Conservation (phyloP, 1,140 invertebrate species). For the Drosophila truncata region DNA sequence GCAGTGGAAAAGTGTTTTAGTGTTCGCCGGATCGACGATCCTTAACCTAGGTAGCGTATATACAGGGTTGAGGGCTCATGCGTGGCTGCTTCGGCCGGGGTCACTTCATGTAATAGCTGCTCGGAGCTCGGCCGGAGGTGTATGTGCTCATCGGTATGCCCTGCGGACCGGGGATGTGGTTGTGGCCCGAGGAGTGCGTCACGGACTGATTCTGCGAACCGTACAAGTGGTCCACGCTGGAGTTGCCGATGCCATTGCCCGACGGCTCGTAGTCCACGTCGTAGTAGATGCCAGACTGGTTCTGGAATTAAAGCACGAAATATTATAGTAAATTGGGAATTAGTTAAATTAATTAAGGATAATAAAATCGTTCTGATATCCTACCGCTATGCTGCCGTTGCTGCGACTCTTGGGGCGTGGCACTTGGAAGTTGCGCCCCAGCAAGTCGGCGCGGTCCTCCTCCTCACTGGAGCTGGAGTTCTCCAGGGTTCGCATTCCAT, state of each 20-base stretch:
- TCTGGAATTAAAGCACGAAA: constrained; percentile 85
- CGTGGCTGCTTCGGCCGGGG: background rate
- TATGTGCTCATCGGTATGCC: constrained; percentile 90
- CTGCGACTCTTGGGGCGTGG: constrained; percentile 92
- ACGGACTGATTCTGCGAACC: constrained; percentile 80
- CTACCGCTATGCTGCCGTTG: constrained; percentile 89
- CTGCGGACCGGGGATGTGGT: constrained; percentile 87
- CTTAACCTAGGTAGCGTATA: constrained; percentile 59
- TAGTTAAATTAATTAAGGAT: too few species aligned
- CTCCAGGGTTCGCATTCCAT: constrained; percentile 85
- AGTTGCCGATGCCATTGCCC: constrained; percentile 86
- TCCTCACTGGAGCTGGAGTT: constrained; percentile 89
- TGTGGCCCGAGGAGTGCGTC: constrained; percentile 71
- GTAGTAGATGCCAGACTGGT: constrained; percentile 95
- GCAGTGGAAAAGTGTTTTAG: constrained; percentile 79
- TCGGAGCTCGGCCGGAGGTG: constrained; percentile 86
- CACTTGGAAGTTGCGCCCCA: constrained; percentile 89
- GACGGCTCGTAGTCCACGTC: constrained; percentile 93
- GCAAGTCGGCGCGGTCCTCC: constrained; percentile 90
- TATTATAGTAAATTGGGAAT: background rate
- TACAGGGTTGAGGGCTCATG: constrained; percentile 50
- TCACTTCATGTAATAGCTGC: constrained; percentile 85
- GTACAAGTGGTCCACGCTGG: constrained; percentile 78
- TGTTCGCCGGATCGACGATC: background rate
- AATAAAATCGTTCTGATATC: constrained; percentile 33